phyloP scores from a whole-genome alignment of 2,797 vertebrate genomes.

The Dallia pectoralis region DNA sequence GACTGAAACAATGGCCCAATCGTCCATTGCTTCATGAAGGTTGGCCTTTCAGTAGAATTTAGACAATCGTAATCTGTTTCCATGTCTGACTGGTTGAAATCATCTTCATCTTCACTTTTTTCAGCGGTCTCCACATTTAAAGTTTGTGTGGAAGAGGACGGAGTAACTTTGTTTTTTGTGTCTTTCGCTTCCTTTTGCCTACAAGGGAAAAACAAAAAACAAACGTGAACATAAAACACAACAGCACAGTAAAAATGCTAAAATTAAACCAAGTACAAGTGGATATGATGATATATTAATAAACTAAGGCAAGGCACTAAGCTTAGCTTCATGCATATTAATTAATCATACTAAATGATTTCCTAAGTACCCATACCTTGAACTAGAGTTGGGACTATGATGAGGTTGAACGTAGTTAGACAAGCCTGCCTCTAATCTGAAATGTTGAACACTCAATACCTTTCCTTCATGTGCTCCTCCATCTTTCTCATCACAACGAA shows the following conservation, averaged over 20 bases:
- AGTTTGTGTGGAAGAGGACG: slow-evolving; percentile 19
- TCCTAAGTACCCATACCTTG: slow-evolving; percentile 10
- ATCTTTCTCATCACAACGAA: not conserved
- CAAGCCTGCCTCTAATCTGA: not conserved
- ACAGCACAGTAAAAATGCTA: not conserved
- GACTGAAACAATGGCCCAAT: slow-evolving; percentile 83
- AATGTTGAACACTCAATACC: slow-evolving; percentile 7
- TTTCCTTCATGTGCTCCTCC: slow-evolving; percentile 4
- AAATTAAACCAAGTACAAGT: not conserved
- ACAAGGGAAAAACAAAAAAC: slow-evolving; percentile 10
- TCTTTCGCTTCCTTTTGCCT: slow-evolving; percentile 43
- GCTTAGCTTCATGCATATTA: not conserved
- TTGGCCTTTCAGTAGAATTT: slow-evolving; percentile 22
- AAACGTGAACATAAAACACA: not conserved
- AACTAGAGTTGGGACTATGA: not conserved
- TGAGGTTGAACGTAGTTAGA: not conserved
- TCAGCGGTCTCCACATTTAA: slow-evolving; percentile 21
- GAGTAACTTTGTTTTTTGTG: slow-evolving; percentile 10
- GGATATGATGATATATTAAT: not conserved
- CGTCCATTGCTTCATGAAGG: slow-evolving; percentile 72
- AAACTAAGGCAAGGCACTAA: not conserved
- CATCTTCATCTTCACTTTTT: slow-evolving; percentile 9
- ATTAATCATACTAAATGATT: not conserved
- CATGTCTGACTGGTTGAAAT: slow-evolving; percentile 21
- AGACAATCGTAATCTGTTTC: slow-evolving; percentile 11